These are phyloP conservation scores for Pteronotus mesoamericanus DNA, from an alignment of 2,797 vertebrate species.

Conservation along the genomic window DNA sequence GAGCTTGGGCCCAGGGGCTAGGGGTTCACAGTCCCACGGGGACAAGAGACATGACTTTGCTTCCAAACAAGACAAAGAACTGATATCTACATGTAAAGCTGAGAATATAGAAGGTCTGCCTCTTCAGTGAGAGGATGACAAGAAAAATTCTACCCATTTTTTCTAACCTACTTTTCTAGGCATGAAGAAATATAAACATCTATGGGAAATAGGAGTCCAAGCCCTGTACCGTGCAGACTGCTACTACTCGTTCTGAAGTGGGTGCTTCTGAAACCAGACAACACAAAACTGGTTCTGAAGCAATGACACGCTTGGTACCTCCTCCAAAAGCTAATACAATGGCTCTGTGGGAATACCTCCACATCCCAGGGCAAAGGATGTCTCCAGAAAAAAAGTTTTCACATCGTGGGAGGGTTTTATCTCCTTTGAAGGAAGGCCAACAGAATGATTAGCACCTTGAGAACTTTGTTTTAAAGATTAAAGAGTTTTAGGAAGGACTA, in stretches of 20 bases:
- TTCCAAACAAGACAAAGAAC: not conserved
- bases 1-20: not conserved
- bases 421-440: not conserved
- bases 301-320: too few relatives aligned
- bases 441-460: not conserved
- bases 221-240: not conserved
- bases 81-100: not conserved
- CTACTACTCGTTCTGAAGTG: not conserved
- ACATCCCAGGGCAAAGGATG: not conserved
- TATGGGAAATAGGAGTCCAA: not conserved
- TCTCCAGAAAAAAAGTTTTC: not conserved
- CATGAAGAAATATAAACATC: not conserved
- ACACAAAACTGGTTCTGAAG: not conserved
- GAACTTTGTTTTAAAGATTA: not conserved
- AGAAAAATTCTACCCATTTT: not conserved
- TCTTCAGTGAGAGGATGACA: not conserved
- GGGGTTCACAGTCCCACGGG: not conserved
- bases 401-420: not conserved
- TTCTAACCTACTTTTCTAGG: not conserved
- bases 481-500: not conserved
- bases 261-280: not conserved
- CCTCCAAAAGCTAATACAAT: not conserved
- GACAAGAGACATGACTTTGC: not conserved
- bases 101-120: not conserved
- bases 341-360: not conserved